Percentiles rank a stretch among this genome's conserved stretches.
These are phyloP conservation scores for Tapera naevia DNA, from an alignment of 2,797 vertebrate species.

Conservation along the genomic window DNA sequence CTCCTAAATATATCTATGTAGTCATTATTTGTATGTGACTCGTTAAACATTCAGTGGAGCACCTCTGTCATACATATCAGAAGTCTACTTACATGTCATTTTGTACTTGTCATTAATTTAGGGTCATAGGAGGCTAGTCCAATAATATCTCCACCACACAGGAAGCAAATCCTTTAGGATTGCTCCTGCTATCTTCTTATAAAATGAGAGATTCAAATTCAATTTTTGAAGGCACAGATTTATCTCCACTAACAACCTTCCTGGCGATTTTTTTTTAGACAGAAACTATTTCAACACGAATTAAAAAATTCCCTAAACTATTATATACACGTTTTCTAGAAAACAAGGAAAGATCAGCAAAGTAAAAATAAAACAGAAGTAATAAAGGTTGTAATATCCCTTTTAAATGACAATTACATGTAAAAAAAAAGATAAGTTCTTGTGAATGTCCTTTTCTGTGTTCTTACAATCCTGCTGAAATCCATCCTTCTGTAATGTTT, in stretches of 20 bases:
- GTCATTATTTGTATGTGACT: conserved; percentile 1
- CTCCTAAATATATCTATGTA: conserved; percentile 22
- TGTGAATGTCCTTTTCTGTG: not conserved
- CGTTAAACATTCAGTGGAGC: not conserved
- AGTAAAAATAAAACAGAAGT: not conserved
- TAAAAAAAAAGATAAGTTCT: not conserved
- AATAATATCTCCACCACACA: not conserved
- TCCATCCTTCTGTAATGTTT: not conserved
- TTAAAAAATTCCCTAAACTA: not conserved
- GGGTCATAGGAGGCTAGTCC: not conserved
- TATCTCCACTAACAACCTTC: not conserved
- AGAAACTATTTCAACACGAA: not conserved
- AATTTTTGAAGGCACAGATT: not conserved
- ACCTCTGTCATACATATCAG: not conserved
- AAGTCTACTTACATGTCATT: not conserved
- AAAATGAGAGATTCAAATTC: not conserved
- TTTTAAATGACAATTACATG: not conserved
- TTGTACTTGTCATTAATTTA: conserved; percentile 3
- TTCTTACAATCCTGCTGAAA: not conserved
- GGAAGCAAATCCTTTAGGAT: not conserved
- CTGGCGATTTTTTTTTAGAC: not conserved
- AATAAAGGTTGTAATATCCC: not conserved
- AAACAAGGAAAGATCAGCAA: not conserved
- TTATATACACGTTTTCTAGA: not conserved
- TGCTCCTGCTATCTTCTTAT: not conserved